A percentile compares a stretch with the other conserved stretches of the same genome.
These are phyloP conservation scores for Charanyca ferruginea DNA, from an alignment of 2,888 invertebrate species.

Conservation along the genomic window DNA sequence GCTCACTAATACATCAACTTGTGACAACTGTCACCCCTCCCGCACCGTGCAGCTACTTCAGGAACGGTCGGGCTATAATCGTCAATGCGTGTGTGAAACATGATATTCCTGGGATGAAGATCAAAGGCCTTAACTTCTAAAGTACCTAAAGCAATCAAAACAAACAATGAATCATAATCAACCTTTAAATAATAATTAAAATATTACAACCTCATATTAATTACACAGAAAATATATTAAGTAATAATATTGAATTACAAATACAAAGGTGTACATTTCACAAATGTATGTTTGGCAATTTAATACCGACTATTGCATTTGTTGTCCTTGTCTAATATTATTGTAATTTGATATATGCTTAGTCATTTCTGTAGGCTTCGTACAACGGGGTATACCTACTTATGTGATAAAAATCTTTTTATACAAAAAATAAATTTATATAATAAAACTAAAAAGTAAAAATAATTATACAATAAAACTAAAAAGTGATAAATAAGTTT, in stretches of 20 bases:
- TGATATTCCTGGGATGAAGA: conserved; percentile 15
- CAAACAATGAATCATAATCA: not conserved
- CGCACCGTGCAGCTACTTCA: too few relatives aligned
- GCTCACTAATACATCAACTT: too few relatives aligned
- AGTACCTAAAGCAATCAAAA: not conserved
- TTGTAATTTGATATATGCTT: conserved; percentile 58
- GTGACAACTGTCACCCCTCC: too few relatives aligned
- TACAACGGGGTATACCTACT: not conserved
- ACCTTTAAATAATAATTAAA: conserved; percentile 7
- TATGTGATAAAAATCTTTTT: not conserved
- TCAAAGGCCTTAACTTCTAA: not conserved
- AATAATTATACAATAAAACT: too few relatives aligned
- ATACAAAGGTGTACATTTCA: conserved; percentile 53
- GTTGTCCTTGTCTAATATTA: conserved; percentile 58
- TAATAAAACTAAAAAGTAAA: too few relatives aligned
- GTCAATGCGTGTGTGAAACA: not conserved
- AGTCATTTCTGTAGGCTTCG: conserved; percentile 40
- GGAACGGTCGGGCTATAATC: too few relatives aligned
- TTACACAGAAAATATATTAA: conserved; percentile 55
- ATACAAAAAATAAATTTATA: too few relatives aligned
- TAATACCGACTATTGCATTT: conserved; percentile 51
- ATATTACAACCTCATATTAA: conserved; percentile 38
- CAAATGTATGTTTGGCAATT: conserved; percentile 62
- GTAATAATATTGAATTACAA: conserved; percentile 58
- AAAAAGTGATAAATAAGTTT: too few relatives aligned